Percentiles rank a stretch among this genome's conserved stretches.
Evolutionary conservation across 2,888 invertebrate species (phyloP).

Genomic region (Onthophagus sagittarius): DNA sequence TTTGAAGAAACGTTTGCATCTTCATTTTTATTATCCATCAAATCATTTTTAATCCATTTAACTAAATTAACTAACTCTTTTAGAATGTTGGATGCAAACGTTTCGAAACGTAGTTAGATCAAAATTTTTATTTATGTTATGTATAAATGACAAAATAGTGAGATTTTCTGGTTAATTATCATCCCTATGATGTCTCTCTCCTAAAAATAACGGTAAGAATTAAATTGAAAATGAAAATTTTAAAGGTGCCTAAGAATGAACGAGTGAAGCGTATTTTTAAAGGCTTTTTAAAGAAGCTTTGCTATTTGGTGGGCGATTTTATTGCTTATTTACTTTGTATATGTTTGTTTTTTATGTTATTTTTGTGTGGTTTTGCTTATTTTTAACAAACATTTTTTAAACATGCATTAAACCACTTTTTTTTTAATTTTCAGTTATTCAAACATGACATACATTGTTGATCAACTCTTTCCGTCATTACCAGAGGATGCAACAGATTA

Average conservation of each 20-base stretch:
- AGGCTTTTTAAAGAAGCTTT: neutral
- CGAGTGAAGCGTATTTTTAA: neutral
- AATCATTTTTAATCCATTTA: slow-evolving; percentile 1
- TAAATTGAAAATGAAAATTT: neutral
- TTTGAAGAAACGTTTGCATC: slow-evolving; percentile 17
- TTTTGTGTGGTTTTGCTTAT: neutral
- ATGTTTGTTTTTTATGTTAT: neutral
- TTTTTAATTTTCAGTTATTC: slow-evolving; percentile 72
- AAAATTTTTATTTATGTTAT: slow-evolving; percentile 6
- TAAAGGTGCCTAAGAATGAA: neutral
- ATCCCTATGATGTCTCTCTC: neutral
- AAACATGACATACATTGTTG: slow-evolving; percentile 89
- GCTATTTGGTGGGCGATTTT: neutral
- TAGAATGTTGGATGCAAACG: slow-evolving; percentile 8
- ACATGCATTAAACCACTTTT: neutral
- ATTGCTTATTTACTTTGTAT: neutral
- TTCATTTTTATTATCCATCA: neutral
- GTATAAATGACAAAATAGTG: slow-evolving; percentile 13
- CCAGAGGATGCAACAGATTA: slow-evolving; percentile 66
- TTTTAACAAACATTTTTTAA: neutral
- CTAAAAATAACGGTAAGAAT: neutral
- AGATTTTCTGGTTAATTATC: slow-evolving; percentile 3
- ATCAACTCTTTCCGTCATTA: slow-evolving; percentile 91
- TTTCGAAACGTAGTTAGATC: neutral
- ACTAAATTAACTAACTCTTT: neutral